A percentile compares a stretch with the other conserved stretches of the same genome.
Evolutionary conservation across 2,113 vertebrate genomes (phyloP).

Genomic region (Prunella himalayana): DNA sequence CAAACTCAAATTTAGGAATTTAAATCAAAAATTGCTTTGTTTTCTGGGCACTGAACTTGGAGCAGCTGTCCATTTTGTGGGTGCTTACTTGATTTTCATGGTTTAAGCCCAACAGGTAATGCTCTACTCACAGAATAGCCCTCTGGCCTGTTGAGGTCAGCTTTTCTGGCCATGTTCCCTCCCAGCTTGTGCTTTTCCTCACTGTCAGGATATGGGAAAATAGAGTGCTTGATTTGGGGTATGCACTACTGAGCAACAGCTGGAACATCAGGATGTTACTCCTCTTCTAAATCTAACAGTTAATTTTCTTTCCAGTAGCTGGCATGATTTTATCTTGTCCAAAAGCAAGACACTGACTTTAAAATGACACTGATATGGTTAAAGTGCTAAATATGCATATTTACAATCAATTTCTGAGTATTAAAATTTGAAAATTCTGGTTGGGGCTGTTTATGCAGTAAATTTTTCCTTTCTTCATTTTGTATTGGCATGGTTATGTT

Average conservation of each 20-base stretch:
- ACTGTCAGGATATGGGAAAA: background rate
- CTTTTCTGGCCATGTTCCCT: background rate
- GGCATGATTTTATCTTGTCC: background rate
- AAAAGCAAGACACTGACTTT: background rate
- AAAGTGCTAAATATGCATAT: background rate
- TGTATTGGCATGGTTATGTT: background rate
- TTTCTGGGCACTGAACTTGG: background rate
- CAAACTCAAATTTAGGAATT: background rate
- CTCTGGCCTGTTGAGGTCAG: background rate
- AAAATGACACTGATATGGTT: background rate
- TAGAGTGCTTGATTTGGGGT: background rate
- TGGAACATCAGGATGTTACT: background rate
- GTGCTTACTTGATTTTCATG: background rate
- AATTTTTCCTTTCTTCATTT: background rate
- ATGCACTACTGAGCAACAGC: no score
- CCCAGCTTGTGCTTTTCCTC: background rate
- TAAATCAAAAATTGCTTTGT: background rate
- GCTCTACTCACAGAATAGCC: fast-evolving
- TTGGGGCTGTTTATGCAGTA: background rate
- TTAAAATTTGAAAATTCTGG: background rate
- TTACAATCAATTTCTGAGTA: background rate
- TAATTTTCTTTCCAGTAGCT: background rate
- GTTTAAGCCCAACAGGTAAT: background rate
- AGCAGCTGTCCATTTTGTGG: background rate
- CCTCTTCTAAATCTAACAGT: no score